These are phyloP conservation scores for Andricus quercusramuli DNA, from an alignment of 2,888 invertebrate species.

Conservation along the genomic window DNA sequence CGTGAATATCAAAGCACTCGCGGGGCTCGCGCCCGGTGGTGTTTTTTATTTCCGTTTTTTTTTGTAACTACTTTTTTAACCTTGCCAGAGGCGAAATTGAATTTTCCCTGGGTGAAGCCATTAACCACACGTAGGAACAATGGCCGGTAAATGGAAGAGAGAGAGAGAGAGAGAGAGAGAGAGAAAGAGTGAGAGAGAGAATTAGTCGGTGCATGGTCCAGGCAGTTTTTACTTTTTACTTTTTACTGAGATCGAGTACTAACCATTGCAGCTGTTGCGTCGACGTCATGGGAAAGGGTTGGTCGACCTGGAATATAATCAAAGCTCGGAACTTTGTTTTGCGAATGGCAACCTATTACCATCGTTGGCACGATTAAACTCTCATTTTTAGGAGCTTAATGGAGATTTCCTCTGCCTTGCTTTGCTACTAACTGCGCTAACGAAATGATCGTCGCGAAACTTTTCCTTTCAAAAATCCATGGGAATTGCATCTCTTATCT, in stretches of 20 bases:
- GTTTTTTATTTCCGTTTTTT: background rate
- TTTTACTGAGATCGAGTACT: constrained; percentile 42
- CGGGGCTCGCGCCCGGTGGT: background rate
- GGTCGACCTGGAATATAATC: constrained; percentile 33
- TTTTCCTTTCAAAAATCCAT: constrained; percentile 10
- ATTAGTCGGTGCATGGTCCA: background rate
- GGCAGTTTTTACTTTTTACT: constrained; percentile 15
- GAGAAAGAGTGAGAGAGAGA: constrained; percentile 63
- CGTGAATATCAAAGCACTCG: constrained; percentile 1
- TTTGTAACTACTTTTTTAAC: constrained; percentile 41
- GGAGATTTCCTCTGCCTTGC: constrained; percentile 40
- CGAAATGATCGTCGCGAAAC: constrained; percentile 19
- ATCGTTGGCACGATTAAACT: constrained; percentile 38
- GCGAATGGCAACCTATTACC: constrained; percentile 25
- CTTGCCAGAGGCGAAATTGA: constrained; percentile 58
- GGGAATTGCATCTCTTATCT: constrained; percentile 14
- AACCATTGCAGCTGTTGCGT: constrained; percentile 43
- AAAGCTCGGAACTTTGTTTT: constrained; percentile 46
- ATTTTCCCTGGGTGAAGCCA: constrained; percentile 56
- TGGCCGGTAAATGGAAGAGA: constrained; percentile 75
- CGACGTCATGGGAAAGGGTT: constrained; percentile 35
- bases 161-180: constrained; percentile 62
- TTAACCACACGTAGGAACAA: constrained; percentile 47
- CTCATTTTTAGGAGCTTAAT: constrained; percentile 43
- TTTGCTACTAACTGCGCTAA: constrained; percentile 14